Percentiles rank a stretch among this genome's conserved stretches.
Evolutionary conservation across 2,888 invertebrate genomes (phyloP).

Genomic region (Deilephila elpenor): DNA sequence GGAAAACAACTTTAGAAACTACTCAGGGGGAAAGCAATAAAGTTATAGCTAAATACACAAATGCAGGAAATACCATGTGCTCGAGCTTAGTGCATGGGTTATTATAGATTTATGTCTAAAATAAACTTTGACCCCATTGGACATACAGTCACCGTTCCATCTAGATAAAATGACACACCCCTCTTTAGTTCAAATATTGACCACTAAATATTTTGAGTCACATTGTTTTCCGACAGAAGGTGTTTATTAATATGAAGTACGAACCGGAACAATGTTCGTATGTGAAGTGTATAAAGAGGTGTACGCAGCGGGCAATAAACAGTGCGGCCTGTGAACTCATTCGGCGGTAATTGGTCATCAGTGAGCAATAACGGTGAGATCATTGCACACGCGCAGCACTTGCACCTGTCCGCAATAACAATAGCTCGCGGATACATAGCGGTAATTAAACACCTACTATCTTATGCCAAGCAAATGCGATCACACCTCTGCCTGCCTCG

Average conservation of each 20-base stretch:
- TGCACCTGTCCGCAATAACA: constrained; percentile 54
- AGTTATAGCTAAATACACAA: background rate
- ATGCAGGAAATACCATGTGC: background rate
- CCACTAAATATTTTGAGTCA: background rate
- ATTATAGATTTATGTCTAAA: background rate
- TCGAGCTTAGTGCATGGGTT: background rate
- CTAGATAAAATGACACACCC: background rate
- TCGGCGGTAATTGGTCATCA: constrained; percentile 69
- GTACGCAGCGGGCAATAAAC: constrained; percentile 50
- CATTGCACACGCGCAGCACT: constrained; percentile 63
- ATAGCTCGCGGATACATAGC: constrained; percentile 55
- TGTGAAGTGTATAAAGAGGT: constrained; percentile 36
- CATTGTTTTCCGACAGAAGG: background rate
- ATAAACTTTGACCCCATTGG: background rate
- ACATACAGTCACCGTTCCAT: too few relatives aligned
- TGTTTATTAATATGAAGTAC: background rate
- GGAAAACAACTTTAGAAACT: background rate
- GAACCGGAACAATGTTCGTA: constrained; percentile 28
- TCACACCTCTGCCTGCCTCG: constrained; percentile 3
- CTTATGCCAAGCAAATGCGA: constrained; percentile 15
- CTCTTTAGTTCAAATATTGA: background rate
- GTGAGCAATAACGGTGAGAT: constrained; percentile 80
- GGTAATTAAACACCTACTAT: constrained; percentile 28
- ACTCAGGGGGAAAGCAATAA: background rate
- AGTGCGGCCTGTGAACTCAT: constrained; percentile 65